Evolutionary conservation across 2,113 vertebrate genomes (phyloP).

Genomic region (Cercocebus atys): DNA sequence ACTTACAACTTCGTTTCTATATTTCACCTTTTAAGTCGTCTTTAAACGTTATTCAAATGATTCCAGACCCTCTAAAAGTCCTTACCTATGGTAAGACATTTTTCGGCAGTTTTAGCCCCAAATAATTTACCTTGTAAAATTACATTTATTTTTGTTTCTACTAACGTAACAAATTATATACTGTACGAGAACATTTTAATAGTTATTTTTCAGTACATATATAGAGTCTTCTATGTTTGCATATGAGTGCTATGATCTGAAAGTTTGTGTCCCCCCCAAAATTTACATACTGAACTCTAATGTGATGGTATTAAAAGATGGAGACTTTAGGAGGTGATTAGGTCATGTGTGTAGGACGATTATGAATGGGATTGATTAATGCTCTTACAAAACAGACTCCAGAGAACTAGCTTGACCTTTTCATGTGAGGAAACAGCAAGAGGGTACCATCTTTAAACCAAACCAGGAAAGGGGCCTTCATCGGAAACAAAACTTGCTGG

Average conservation of each 20-base stretch:
- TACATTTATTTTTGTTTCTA: neutral
- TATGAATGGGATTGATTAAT: neutral
- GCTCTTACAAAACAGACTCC: neutral
- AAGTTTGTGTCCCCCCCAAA: neutral
- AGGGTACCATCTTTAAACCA: neutral
- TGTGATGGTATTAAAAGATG: neutral
- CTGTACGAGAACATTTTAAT: neutral
- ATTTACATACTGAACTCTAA: neutral
- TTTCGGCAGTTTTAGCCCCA: neutral
- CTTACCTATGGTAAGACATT: neutral
- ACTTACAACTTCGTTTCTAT: neutral
- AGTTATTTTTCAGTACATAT: neutral
- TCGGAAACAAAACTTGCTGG: neutral
- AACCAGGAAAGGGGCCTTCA: neutral
- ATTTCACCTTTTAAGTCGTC: neutral
- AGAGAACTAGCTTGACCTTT: neutral
- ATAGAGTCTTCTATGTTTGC: neutral
- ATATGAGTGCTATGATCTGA: neutral
- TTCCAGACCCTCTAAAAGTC: neutral
- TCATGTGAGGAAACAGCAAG: neutral
- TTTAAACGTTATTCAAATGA: neutral
- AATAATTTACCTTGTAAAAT: neutral
- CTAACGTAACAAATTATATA: neutral
- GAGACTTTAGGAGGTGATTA: too few relatives aligned
- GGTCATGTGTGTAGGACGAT: neutral